phyloP scores from a whole-genome alignment of 1,140 invertebrate genomes.

The Leptinotarsa defecta region DNA sequence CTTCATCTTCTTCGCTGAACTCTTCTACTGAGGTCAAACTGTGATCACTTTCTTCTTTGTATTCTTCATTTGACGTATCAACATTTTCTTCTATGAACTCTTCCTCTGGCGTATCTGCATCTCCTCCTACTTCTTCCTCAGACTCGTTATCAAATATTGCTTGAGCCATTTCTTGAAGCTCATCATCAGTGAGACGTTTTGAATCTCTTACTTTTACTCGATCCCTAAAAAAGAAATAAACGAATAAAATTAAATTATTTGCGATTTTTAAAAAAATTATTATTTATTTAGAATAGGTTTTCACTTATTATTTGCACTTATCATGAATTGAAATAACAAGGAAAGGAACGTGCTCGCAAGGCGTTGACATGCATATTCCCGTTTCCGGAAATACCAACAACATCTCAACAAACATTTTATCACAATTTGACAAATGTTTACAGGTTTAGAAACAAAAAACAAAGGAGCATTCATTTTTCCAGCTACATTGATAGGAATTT shows the following conservation, averaged over 20 bases:
- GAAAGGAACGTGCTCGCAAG: no score
- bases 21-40: not conserved
- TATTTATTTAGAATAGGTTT: no score
- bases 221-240: not conserved
- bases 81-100: conserved; percentile 1
- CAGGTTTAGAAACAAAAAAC: not conserved
- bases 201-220: conserved; percentile 11
- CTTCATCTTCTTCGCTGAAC: conserved; percentile 16
- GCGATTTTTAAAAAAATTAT: no score
- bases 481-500: not conserved
- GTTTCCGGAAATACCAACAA: no score
- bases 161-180: conserved; percentile 18
- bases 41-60: not conserved
- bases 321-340: no score
- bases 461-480: not conserved
- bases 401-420: conserved; percentile 7
- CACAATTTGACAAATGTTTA: not conserved
- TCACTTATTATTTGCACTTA: no score
- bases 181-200: conserved; percentile 17
- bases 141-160: conserved; percentile 11
- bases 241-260: no score
- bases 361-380: no score
- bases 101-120: conserved; percentile 3
- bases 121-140: conserved; percentile 19
- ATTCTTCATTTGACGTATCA: conserved; percentile 11